Evolutionary conservation across 1,140 invertebrate genomes (phyloP).

Genomic region (Ostrea edulis): DNA sequence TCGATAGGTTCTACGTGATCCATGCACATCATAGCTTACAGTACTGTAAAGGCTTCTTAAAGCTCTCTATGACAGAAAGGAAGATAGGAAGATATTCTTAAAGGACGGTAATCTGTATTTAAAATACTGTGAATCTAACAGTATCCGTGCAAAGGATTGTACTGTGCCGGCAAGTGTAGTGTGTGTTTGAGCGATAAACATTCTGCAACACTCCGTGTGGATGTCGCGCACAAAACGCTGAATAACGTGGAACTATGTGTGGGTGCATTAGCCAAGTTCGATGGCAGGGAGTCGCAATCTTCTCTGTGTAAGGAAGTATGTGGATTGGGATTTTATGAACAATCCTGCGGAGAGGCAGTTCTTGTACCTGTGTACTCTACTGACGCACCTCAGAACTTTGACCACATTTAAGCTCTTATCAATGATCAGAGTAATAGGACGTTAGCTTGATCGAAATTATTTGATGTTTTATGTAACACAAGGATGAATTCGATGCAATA

Average conservation of each 20-base stretch:
- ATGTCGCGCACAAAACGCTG: background rate
- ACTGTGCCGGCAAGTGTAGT: background rate
- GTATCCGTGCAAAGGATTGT: constrained; percentile 15
- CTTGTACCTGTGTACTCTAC: background rate
- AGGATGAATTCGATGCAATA: too few relatives aligned
- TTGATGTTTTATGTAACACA: too few relatives aligned
- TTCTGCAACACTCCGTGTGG: constrained; percentile 18
- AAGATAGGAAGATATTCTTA: constrained; percentile 8
- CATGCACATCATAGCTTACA: constrained; percentile 38
- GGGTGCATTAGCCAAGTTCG: background rate
- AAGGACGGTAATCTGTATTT: constrained; percentile 39
- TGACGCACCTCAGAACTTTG: background rate
- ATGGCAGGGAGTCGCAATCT: background rate
- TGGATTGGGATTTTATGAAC: background rate
- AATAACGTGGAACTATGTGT: background rate
- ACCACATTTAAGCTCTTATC: constrained; percentile 32
- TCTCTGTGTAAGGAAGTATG: constrained; percentile 41
- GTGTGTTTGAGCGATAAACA: background rate
- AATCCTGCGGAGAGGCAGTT: constrained; percentile 42
- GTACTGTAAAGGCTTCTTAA: constrained; percentile 15
- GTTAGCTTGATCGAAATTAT: too few relatives aligned
- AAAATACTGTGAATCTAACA: constrained; percentile 31
- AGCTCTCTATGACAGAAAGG: constrained; percentile 34
- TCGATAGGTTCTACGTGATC: background rate
- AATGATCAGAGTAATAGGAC: constrained; percentile 14